Evolutionary conservation across 1,140 invertebrate genomes (phyloP).

Genomic region (Drosophila burlai): DNA sequence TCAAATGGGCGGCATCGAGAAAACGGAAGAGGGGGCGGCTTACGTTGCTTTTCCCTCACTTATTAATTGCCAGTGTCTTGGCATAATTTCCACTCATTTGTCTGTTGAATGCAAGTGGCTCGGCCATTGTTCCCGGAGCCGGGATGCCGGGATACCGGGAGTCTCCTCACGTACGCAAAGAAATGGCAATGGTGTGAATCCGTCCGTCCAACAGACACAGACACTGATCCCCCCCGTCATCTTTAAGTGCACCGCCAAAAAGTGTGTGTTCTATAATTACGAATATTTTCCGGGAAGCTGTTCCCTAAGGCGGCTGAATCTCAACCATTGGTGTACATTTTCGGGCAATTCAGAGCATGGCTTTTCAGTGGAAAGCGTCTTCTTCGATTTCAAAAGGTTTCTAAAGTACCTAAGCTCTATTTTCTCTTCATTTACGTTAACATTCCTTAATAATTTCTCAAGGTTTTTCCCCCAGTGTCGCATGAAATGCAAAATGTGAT

Average conservation of each 20-base stretch:
- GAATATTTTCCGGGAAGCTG: background rate
- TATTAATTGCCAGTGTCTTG: constrained; percentile 81
- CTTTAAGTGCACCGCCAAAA: background rate
- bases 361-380: background rate
- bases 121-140: constrained; percentile 63
- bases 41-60: constrained; percentile 64
- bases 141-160: constrained; percentile 67
- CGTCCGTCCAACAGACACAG: constrained; percentile 21
- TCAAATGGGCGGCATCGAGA: constrained; percentile 7
- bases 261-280: background rate
- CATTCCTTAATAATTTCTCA: too few species aligned
- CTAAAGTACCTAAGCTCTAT: background rate
- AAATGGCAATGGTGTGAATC: constrained; percentile 37
- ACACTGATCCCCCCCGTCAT: constrained; percentile 1
- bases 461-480: constrained; percentile 7
- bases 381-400: background rate
- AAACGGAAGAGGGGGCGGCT: constrained; percentile 20
- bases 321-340: background rate
- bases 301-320: too few species aligned
- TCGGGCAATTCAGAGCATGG: too few species aligned
- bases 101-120: constrained; percentile 77
- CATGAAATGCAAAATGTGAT: constrained; percentile 80
- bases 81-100: constrained; percentile 82
- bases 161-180: constrained; percentile 64
- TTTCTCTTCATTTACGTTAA: background rate